phyloP scores from a whole-genome alignment of 1,140 invertebrate genomes.

The Adelges cooleyi region DNA sequence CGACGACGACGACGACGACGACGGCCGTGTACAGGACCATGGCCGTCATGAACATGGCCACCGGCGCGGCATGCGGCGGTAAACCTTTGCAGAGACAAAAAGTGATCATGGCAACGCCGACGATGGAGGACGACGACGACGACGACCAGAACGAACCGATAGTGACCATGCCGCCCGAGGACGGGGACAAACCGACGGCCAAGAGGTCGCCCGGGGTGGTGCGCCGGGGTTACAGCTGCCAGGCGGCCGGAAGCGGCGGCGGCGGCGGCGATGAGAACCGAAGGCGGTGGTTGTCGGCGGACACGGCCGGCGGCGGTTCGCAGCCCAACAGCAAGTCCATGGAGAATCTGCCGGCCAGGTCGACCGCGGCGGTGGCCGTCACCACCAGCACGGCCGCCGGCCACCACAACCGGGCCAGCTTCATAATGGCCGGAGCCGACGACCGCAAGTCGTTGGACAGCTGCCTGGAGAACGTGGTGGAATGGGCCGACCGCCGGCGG shows the following conservation, averaged over 20 bases:
- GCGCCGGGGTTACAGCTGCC: slow-evolving; percentile 7
- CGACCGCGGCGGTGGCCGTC: neutral
- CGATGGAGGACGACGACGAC: neutral
- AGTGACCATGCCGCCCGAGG: neutral
- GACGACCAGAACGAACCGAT: neutral
- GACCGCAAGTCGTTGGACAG: slow-evolving; percentile 48
- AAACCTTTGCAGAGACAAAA: neutral
- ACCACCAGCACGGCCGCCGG: neutral
- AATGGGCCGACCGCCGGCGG: neutral
- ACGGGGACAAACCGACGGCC: neutral
- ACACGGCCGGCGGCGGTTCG: slow-evolving; percentile 33
- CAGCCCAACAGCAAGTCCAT: slow-evolving; percentile 52
- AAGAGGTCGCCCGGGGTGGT: neutral
- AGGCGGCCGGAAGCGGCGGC: neutral
- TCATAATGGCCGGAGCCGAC: slow-evolving; percentile 50
- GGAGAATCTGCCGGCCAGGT: slow-evolving; percentile 42
- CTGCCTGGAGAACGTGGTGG: slow-evolving; percentile 7
- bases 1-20: neutral
- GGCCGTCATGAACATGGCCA: no score
- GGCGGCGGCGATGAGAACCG: slow-evolving; percentile 16
- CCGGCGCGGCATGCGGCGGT: neutral
- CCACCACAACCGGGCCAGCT: slow-evolving; percentile 38
- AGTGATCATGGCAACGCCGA: neutral
- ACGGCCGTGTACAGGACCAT: neutral
- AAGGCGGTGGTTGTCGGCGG: slow-evolving; percentile 46